Evolutionary conservation across 2,888 invertebrate species (phyloP).

Genomic region (Thymelicus sylvestris): DNA sequence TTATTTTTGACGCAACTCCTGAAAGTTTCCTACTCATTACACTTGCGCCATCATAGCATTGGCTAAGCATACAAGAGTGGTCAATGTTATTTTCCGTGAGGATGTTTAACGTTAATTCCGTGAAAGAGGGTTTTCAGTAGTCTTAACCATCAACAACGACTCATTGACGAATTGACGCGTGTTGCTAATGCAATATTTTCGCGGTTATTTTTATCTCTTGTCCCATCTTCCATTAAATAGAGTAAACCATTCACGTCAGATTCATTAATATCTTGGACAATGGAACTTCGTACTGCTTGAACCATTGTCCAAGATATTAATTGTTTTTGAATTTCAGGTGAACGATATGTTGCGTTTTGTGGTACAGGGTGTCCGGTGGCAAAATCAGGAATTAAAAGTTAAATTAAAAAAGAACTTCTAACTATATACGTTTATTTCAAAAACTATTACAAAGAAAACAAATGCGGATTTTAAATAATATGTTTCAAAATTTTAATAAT

Average conservation of each 20-base stretch:
- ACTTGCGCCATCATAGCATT: slow-evolving; percentile 40
- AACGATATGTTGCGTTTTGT: slow-evolving; percentile 40
- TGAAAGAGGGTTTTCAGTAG: slow-evolving; percentile 40
- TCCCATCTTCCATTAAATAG: slow-evolving; percentile 37
- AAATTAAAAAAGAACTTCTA: no score
- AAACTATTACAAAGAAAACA: no score
- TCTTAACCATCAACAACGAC: slow-evolving; percentile 41
- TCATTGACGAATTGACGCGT: slow-evolving; percentile 41
- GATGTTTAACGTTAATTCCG: slow-evolving; percentile 39
- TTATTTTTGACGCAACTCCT: slow-evolving; percentile 39
- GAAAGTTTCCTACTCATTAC: slow-evolving; percentile 38
- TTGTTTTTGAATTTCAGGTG: slow-evolving; percentile 41
- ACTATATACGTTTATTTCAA: no score
- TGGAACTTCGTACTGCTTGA: slow-evolving; percentile 39
- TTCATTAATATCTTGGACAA: slow-evolving; percentile 40
- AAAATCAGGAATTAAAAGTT: no score
- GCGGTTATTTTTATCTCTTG: slow-evolving; percentile 40
- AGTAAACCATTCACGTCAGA: slow-evolving; percentile 41
- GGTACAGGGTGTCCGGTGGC: slow-evolving; percentile 20
- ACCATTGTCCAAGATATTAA: slow-evolving; percentile 39
- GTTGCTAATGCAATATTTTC: slow-evolving; percentile 41
- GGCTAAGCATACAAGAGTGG: slow-evolving; percentile 41
- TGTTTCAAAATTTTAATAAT: no score
- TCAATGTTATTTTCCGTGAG: slow-evolving; percentile 39
- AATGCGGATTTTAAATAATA: no score